Percentiles rank a stretch among this genome's conserved stretches.
Evolutionary conservation across 2,888 invertebrate genomes (phyloP).

Genomic region (Zaprionus bogoriensis): DNA sequence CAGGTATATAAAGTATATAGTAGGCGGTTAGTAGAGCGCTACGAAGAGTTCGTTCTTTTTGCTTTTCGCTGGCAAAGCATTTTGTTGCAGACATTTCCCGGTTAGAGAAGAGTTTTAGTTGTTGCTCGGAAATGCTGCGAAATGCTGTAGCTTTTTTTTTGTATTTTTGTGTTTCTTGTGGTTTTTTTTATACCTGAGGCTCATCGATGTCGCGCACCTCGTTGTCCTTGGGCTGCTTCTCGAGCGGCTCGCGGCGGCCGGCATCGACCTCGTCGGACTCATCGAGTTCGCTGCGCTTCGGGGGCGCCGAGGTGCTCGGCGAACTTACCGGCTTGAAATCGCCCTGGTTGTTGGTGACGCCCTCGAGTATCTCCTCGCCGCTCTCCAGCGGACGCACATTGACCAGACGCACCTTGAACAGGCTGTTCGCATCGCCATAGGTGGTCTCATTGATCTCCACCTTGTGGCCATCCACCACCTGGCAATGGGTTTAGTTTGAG

Average conservation of each 20-base stretch:
- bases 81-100: constrained; percentile 45
- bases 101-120: constrained; percentile 56
- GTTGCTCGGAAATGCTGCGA: constrained; percentile 25
- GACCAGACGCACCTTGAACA: constrained; percentile 84
- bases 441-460: constrained; percentile 85
- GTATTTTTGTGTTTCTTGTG: constrained; percentile 24
- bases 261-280: constrained; percentile 68
- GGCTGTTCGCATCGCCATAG: constrained; percentile 82
- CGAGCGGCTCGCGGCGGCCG: constrained; percentile 68
- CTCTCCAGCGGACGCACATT: constrained; percentile 84
- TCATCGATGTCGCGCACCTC: constrained; percentile 80
- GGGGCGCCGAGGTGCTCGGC: constrained; percentile 51
- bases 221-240: constrained; percentile 73
- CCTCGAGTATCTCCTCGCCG: constrained; percentile 73
- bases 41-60: constrained; percentile 7
- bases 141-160: constrained; percentile 24
- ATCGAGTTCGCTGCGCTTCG: constrained; percentile 42
- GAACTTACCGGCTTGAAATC: constrained; percentile 26
- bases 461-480: constrained; percentile 85
- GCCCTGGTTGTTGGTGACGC: constrained; percentile 39
- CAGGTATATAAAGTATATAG: constrained; percentile 40
- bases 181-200: constrained; percentile 81
- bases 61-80: constrained; percentile 42
- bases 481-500: background rate
- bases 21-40: constrained; percentile 58